Evolutionary conservation across 2,113 vertebrate genomes (phyloP).

Genomic region (Ardeotis arabs): DNA sequence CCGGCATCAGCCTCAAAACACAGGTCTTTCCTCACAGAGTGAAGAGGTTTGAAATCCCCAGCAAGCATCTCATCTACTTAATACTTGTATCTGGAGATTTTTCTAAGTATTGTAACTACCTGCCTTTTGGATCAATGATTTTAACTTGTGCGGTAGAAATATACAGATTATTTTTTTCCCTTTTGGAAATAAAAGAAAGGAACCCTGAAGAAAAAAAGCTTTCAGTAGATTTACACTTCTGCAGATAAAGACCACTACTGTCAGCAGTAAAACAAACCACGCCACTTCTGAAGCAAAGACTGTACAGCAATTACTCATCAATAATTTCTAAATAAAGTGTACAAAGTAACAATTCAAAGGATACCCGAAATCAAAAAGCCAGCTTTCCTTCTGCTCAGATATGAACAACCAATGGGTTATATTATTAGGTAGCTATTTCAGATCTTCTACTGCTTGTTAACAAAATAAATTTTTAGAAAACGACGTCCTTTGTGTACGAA

Average conservation of each 20-base stretch:
- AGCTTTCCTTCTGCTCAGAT: background rate
- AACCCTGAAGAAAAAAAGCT: background rate
- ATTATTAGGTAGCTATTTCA: background rate
- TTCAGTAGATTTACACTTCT: background rate
- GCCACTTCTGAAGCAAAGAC: background rate
- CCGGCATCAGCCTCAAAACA: background rate
- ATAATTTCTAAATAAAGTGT: background rate
- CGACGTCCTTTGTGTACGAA: background rate
- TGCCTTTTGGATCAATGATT: background rate
- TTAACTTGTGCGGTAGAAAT: background rate
- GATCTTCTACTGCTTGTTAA: background rate
- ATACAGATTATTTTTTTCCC: background rate
- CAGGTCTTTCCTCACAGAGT: background rate
- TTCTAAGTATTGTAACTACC: background rate
- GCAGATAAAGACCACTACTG: background rate
- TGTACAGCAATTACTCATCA: background rate
- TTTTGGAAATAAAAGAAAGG: background rate
- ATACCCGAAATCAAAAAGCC: background rate
- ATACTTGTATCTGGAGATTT: background rate
- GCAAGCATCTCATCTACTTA: background rate
- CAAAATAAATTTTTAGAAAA: background rate
- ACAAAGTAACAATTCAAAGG: background rate
- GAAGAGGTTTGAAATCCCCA: background rate
- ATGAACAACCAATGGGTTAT: background rate
- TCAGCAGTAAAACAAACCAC: background rate